These are phyloP conservation scores for Stomatorhinus ivindoensis DNA, from an alignment of 2,113 vertebrate genomes.

Conservation along the genomic window DNA sequence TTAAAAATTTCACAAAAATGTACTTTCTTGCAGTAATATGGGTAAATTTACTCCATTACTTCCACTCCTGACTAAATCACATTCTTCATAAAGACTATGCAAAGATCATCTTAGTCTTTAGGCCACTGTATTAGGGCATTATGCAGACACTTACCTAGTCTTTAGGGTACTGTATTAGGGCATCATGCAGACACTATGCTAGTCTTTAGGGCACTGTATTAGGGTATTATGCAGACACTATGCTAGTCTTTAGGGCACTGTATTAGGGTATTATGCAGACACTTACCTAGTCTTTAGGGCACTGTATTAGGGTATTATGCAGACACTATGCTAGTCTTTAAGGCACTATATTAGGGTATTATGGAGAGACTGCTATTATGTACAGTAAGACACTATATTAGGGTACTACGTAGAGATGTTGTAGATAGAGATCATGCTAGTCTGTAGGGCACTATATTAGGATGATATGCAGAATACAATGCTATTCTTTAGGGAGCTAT, in stretches of 20 bases:
- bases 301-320: not conserved
- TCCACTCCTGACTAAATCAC: not conserved
- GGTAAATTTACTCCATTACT: not conserved
- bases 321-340: not conserved
- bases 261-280: not conserved
- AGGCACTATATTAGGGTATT: too few relatives aligned
- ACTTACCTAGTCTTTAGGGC: not conserved
- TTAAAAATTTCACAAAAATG: not conserved
- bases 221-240: not conserved
- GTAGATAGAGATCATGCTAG: not conserved
- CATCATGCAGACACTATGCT: too few relatives aligned
- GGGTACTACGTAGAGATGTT: not conserved
- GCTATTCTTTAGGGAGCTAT: not conserved
- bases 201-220: not conserved
- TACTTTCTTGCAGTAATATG: not conserved
- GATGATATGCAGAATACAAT: not conserved
- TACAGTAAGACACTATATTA: too few relatives aligned
- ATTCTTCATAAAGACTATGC: not conserved
- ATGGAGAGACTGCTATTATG: too few relatives aligned
- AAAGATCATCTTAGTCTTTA: not conserved
- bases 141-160: not conserved
- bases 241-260: not conserved
- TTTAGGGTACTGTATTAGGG: too few relatives aligned
- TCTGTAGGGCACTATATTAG: not conserved
- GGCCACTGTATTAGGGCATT: not conserved